phyloP scores from a whole-genome alignment of 1,140 invertebrate genomes.

The Dreissena polymorpha region DNA sequence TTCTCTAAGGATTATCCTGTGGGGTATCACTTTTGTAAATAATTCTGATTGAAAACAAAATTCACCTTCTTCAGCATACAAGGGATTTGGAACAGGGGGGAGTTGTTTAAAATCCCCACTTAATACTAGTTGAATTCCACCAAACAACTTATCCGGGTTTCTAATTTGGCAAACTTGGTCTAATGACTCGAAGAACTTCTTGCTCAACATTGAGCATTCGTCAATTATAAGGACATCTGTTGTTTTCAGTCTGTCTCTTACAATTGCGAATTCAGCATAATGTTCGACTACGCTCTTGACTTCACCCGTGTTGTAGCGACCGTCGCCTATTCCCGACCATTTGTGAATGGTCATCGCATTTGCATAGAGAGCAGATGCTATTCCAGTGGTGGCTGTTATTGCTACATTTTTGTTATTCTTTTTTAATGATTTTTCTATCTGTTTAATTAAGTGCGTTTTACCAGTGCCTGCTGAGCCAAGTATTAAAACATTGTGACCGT shows the following conservation, averaged over 20 bases:
- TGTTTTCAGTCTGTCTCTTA: neutral
- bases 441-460: conserved; percentile 13
- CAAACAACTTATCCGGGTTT: too few relatives aligned
- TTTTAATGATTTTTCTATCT: neutral
- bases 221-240: conserved; percentile 36
- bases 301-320: neutral
- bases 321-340: conserved; percentile 43
- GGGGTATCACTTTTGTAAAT: too few relatives aligned
- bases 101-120: too few relatives aligned
- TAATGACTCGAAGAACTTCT: too few relatives aligned
- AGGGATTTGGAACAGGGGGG: too few relatives aligned
- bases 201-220: conserved; percentile 26
- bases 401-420: neutral
- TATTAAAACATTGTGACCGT: conserved; percentile 29
- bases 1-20: too few relatives aligned
- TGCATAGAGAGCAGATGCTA: conserved; percentile 6
- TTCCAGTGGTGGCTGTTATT: conserved; percentile 35
- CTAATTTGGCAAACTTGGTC: too few relatives aligned
- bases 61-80: too few relatives aligned
- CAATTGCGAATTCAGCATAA: neutral
- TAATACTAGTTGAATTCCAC: too few relatives aligned
- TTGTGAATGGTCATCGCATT: conserved; percentile 36
- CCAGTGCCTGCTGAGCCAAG: conserved; percentile 27
- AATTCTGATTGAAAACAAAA: too few relatives aligned
- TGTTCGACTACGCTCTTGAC: conserved; percentile 7